Percentiles rank a stretch among this genome's conserved stretches.
Evolutionary conservation across 2,888 invertebrate species (phyloP).

Genomic region (Catocala sponsa): DNA sequence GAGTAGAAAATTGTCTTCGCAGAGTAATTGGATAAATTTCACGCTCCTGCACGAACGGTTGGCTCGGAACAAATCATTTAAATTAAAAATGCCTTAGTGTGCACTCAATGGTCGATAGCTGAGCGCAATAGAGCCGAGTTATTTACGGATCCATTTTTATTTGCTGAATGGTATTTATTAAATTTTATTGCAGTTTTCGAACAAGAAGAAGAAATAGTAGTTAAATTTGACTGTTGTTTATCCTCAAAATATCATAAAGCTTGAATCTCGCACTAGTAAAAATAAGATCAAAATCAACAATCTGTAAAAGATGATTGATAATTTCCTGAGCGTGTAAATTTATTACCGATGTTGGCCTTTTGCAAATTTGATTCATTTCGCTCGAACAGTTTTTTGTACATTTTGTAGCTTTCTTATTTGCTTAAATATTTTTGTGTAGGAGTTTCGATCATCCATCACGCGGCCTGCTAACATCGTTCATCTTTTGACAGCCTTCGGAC

Average conservation of each 20-base stretch:
- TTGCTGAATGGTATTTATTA: slow-evolving; percentile 2
- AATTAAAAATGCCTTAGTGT: slow-evolving; percentile 45
- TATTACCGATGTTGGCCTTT: not conserved
- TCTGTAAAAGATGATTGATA: no score
- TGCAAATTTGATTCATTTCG: not conserved
- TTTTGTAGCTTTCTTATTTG: slow-evolving; percentile 3
- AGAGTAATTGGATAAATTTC: slow-evolving; percentile 43
- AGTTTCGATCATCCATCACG: slow-evolving; percentile 28
- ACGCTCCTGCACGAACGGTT: slow-evolving; percentile 29
- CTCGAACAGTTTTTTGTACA: not conserved
- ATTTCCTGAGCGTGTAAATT: no score
- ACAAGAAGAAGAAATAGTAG: not conserved
- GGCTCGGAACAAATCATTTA: slow-evolving; percentile 34
- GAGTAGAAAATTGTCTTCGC: slow-evolving; percentile 22
- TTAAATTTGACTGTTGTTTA: no score
- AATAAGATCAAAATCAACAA: no score
- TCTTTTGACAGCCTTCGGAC: slow-evolving; percentile 28
- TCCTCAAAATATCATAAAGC: no score
- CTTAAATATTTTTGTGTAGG: slow-evolving; percentile 6
- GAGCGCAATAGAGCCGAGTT: slow-evolving; percentile 11
- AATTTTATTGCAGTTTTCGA: slow-evolving; percentile 2
- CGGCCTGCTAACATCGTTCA: slow-evolving; percentile 21
- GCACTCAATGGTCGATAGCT: slow-evolving; percentile 9
- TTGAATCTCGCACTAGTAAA: no score
- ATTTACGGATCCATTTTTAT: slow-evolving; percentile 5